Evolutionary conservation across 1,140 invertebrate species (phyloP).

Genomic region (Heterodera carotae): DNA sequence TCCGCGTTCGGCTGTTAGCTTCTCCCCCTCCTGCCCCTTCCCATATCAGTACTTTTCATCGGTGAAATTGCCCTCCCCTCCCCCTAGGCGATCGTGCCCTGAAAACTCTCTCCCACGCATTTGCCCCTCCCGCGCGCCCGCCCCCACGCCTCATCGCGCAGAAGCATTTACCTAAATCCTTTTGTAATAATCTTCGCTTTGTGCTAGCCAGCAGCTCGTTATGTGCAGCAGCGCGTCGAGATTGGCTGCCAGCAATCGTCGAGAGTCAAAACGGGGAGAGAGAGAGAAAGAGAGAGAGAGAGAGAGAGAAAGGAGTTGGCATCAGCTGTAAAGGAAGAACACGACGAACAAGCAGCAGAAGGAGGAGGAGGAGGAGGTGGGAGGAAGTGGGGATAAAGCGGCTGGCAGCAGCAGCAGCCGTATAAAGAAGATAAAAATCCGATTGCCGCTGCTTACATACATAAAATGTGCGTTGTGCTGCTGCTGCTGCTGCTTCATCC

Average conservation of each 20-base stretch:
- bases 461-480: background rate
- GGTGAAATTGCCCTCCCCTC: background rate
- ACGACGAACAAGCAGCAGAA: too few species aligned
- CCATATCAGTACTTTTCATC: slow-evolving; percentile 1
- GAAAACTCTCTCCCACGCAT: background rate
- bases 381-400: background rate
- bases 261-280: too few species aligned
- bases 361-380: too few species aligned
- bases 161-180: too few species aligned
- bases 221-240: background rate
- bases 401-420: background rate
- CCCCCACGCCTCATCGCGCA: background rate
- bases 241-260: background rate
- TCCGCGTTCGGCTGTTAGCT: background rate
- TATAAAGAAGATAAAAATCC: background rate
- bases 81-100: too few species aligned
- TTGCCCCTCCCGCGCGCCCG: background rate
- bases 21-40: background rate
- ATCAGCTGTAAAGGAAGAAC: background rate
- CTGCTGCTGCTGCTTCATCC: background rate
- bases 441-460: background rate
- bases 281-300: background rate
- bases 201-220: too few species aligned
- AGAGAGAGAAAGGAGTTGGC: background rate
- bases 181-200: background rate